Evolutionary conservation across 2,113 vertebrate genomes (phyloP), one percentile per base, ranked within the genome.

Genomic region (Megaceryle maxima): DNA sequence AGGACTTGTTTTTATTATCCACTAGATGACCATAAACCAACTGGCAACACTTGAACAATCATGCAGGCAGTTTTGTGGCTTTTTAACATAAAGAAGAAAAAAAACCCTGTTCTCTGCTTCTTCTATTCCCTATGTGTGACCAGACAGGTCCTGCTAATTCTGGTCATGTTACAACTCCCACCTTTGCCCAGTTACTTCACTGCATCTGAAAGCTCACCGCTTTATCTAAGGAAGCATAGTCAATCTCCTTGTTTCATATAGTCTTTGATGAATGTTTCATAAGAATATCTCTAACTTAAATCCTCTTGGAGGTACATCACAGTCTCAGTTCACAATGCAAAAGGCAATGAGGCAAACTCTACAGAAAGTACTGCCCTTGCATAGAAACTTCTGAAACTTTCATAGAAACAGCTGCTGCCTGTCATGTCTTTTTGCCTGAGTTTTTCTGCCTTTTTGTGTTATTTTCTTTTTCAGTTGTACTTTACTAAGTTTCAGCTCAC

Each of bases 181-280:
- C 9, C 16, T 82, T 83, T 74, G 26, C 43, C 25, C 25, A 26
- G 43, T 14, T 69, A 28, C 59, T 20, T 80, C 0, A 0, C 19
- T 67, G 68, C 51, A 70, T 50, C 28, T 70, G 37, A 87, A 80
- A 74, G 7, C 22, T 86, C 37, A 14, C 14, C 1, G 1, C 41
- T 81, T 90, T 53, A 48, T 20, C 43, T 35, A 56, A 68, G 22
- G 17, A 78, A 87, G 25, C 11, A 29, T 1, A 48, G 21, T 7
- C 43, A 79, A 17, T 76, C 25, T 3, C 16, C 18, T 8, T 68
- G 4, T 85, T 92, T 83, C 73, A 43, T 37, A 26, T 2, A 79
- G 57, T 17, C 50, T 89, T 93, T 89, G 91, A 88, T 93, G 83
- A 87, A 85, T 82, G 16, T 88, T 94, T 92, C 35, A 94, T 82